phyloP scores from a whole-genome alignment of 2,888 invertebrate genomes.

The Meandrusa payeni region DNA sequence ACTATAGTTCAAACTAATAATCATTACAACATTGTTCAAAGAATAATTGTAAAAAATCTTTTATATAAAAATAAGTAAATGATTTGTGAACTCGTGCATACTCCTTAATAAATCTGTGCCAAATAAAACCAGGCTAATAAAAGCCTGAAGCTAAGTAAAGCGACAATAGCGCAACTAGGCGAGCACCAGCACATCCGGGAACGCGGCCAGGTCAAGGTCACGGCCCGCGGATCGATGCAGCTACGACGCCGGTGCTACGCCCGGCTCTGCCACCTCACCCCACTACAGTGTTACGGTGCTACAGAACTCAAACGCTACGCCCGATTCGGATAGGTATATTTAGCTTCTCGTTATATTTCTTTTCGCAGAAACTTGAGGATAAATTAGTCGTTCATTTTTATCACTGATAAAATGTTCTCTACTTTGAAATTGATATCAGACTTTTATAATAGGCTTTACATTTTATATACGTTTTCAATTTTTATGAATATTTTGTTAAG shows the following conservation, averaged over 20 bases:
- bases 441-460: no score
- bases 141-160: slow-evolving; percentile 60
- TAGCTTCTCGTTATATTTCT: slow-evolving; percentile 29
- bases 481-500: no score
- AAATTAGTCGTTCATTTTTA: background rate
- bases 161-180: slow-evolving; percentile 70
- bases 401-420: background rate
- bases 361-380: slow-evolving; percentile 11
- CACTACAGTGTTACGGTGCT: slow-evolving; percentile 37
- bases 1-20: no score
- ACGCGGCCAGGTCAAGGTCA: slow-evolving; percentile 84
- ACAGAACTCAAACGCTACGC: slow-evolving; percentile 41
- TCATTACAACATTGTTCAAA: no score
- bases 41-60: no score
- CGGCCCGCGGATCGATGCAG: slow-evolving; percentile 83
- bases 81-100: slow-evolving; percentile 22
- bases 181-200: slow-evolving; percentile 71
- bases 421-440: background rate
- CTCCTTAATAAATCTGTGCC: slow-evolving; percentile 22
- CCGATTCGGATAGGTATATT: slow-evolving; percentile 25
- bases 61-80: slow-evolving; percentile 6
- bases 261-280: slow-evolving; percentile 40
- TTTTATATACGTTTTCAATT: no score
- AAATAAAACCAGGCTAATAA: slow-evolving; percentile 63
- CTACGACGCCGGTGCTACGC: slow-evolving; percentile 64